phyloP scores from a whole-genome alignment of 1,140 invertebrate species.

The Bombus huntii region DNA sequence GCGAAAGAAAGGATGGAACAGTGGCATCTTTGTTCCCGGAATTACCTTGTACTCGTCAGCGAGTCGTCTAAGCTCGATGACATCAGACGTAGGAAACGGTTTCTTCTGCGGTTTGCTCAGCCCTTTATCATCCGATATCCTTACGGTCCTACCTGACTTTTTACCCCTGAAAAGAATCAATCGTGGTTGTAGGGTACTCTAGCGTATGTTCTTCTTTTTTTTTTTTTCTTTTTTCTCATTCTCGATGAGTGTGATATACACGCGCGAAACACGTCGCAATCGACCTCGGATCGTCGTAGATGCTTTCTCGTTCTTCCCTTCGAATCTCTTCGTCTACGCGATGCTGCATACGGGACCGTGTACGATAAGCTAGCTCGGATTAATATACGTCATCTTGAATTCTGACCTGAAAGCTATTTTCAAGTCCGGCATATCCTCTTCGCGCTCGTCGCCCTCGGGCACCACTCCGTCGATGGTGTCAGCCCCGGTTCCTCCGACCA shows the following conservation, averaged over 20 bases:
- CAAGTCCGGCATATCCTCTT: slow-evolving; percentile 74
- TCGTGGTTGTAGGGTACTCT: slow-evolving; percentile 42
- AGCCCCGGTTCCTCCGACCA: slow-evolving; percentile 88
- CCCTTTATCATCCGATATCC: slow-evolving; percentile 73
- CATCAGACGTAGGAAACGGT: slow-evolving; percentile 80
- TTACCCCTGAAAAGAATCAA: slow-evolving; percentile 78
- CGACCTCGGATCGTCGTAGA: slow-evolving; percentile 78
- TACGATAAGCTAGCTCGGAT: slow-evolving; percentile 4
- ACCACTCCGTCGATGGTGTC: slow-evolving; percentile 83
- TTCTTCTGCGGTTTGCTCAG: slow-evolving; percentile 71
- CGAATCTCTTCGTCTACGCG: not conserved
- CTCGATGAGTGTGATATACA: not conserved
- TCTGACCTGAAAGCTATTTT: slow-evolving; percentile 81
- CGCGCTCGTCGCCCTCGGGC: slow-evolving; percentile 84
- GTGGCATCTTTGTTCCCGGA: slow-evolving; percentile 6
- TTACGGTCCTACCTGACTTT: slow-evolving; percentile 77
- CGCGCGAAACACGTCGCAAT: slow-evolving; percentile 37
- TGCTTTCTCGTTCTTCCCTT: slow-evolving; percentile 30
- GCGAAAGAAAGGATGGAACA: not conserved
- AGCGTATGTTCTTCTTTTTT: not conserved
- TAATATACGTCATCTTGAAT: slow-evolving; percentile 13
- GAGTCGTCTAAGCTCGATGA: slow-evolving; percentile 94
- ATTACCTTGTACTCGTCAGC: slow-evolving; percentile 95
- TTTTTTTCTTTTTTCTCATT: not conserved
- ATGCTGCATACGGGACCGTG: not conserved